Base-by-base conservation (phyloP, 2,888 invertebrate genomes). In the Amblyjoppa fuscipennis region DNA sequence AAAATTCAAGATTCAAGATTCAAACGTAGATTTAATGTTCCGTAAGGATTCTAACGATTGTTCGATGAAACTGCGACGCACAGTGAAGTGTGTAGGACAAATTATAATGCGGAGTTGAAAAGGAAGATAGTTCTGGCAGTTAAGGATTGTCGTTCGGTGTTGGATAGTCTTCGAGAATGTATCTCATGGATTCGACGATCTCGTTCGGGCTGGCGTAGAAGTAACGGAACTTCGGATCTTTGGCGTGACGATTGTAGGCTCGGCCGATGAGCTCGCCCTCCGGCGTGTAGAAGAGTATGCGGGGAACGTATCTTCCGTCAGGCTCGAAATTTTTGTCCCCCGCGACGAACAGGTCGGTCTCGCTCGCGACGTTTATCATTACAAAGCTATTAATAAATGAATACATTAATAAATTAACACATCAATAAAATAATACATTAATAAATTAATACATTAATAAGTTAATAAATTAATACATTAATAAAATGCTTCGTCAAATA, bases 301-400 rank as follows among this genome's bases (percentile, higher is more conserved):
- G 95, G 4, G 96, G 96, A 92, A 96, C 96, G 89, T 97, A 97
- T 25, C 94, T 95, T 5, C 96, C 97, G 89, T 97, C 96, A 0
- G 96, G 96, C 2, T 95, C 94, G 90, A 95, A 96, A 81, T 93
- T 91, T 38, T 91, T 92, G 69, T 94, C 95, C 3, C 94, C 93
- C 0, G 96, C 96, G 6, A 6, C n/a, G 88, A 96, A 95, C 31
- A 95, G 95, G 84, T 96, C 81, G 4, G 61, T 81, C 49, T 56
- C 95, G 91, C 96, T 96, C 89, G 95, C 91, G 70, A 96, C 92
- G 91, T 96, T 96, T 16, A 97, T 95, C 96, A 97, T 96, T 3
- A 96, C 95, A 91, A 97, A 96, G 75, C 96, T 94, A 89, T 51
- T 20, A 3, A 53, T 38, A 76, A 64, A 38, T 41, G 31, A 3